These are phyloP conservation scores for Cirrhinus molitorella DNA, from an alignment of 2,797 vertebrate species.

Conservation along the genomic window DNA sequence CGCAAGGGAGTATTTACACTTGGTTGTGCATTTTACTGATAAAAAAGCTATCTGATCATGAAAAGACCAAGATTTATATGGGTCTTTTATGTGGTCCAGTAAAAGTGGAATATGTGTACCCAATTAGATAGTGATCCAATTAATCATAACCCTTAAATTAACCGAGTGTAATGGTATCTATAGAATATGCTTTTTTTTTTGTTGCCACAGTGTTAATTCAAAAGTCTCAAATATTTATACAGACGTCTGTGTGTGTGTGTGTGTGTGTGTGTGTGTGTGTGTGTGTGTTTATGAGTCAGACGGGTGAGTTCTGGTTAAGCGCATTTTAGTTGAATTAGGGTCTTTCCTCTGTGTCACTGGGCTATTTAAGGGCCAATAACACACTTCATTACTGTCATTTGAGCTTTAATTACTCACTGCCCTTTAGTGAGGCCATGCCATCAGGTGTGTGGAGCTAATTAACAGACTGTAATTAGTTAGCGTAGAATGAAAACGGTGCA, in stretches of 20 bases:
- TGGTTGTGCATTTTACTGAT: not conserved
- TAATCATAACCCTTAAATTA: not conserved
- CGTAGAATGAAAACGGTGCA: slow-evolving; percentile 51
- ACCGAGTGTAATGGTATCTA: not conserved
- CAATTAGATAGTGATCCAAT: not conserved
- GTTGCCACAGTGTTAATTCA: no score
- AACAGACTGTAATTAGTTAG: slow-evolving; percentile 78
- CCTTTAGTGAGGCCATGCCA: slow-evolving; percentile 62
- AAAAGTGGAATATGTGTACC: not conserved
- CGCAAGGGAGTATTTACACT: not conserved
- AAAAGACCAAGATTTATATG: not conserved
- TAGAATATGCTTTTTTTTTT: not conserved
- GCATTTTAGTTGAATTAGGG: slow-evolving; percentile 63
- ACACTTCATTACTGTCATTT: slow-evolving; percentile 74
- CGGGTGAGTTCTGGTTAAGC: not conserved
- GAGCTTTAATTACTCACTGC: slow-evolving; percentile 74
- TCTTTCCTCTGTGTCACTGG: slow-evolving; percentile 56
- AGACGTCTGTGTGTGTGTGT: not conserved
- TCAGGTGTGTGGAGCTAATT: slow-evolving; percentile 78
- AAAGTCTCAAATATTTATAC: not conserved
- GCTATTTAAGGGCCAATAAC: slow-evolving; percentile 62
- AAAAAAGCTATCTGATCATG: not conserved
- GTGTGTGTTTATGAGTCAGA: not conserved
- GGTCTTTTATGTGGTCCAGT: not conserved
- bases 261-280: not conserved